A percentile compares a stretch with the other conserved stretches of the same genome.
Evolutionary conservation across 2,797 vertebrate species (phyloP).

Genomic region (Miichthys miiuy): DNA sequence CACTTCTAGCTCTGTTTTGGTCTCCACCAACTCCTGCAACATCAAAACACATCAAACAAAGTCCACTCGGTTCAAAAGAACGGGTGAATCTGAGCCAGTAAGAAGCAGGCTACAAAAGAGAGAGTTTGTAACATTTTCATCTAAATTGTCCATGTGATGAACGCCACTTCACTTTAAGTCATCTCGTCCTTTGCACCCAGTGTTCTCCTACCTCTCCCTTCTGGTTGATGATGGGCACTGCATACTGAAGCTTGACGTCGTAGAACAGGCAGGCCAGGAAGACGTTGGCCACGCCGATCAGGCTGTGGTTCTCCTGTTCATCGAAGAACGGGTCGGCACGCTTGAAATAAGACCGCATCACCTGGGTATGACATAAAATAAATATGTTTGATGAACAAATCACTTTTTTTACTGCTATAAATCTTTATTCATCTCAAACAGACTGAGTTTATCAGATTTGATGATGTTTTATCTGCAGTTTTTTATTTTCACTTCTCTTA

Average conservation of each 20-base stretch:
- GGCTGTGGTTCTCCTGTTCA: slow-evolving; percentile 95
- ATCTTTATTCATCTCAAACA: not conserved
- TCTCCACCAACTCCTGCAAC: too few species aligned
- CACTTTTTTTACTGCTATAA: not conserved
- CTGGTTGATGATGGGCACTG: slow-evolving; percentile 97
- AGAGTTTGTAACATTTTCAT: not conserved
- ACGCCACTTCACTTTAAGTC: not conserved
- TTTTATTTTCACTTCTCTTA: not conserved
- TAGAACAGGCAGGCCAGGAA: slow-evolving; percentile 95
- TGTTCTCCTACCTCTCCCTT: slow-evolving; percentile 91
- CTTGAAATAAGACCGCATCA: slow-evolving; percentile 92
- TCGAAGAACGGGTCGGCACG: slow-evolving; percentile 96
- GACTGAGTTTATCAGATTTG: not conserved
- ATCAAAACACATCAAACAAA: too few species aligned
- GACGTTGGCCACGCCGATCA: slow-evolving; percentile 96
- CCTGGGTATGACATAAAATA: slow-evolving; percentile 71
- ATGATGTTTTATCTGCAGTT: not conserved
- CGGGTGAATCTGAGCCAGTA: not conserved
- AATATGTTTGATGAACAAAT: not conserved
- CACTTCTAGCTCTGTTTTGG: too few species aligned
- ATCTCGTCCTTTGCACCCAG: slow-evolving; percentile 70
- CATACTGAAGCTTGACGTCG: slow-evolving; percentile 96
- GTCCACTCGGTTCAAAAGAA: too few species aligned
- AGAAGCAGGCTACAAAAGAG: slow-evolving; percentile 39
- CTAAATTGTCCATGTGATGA: not conserved